phyloP scores from a whole-genome alignment of 2,113 vertebrate species.

The Pseudorectes ferrugineus region DNA sequence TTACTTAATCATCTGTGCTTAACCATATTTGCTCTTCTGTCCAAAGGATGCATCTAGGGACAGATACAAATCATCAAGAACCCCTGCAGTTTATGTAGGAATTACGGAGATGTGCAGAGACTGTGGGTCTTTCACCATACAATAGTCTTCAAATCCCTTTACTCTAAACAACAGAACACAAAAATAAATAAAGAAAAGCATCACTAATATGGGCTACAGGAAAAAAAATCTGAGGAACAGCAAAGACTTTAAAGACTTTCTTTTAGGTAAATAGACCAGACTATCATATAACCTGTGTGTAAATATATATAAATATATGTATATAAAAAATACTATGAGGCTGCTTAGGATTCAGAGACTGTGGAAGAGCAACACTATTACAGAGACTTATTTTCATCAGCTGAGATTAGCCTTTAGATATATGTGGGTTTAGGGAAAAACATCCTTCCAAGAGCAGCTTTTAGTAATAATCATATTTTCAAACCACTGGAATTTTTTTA shows the following conservation, averaged over 20 bases:
- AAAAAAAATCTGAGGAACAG: neutral
- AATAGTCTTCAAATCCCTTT: neutral
- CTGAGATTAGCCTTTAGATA: neutral
- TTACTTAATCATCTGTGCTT: neutral
- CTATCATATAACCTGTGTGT: neutral
- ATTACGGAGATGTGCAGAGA: neutral
- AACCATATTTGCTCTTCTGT: neutral
- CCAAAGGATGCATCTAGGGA: neutral
- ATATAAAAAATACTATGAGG: neutral
- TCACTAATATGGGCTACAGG: neutral
- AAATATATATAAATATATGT: neutral
- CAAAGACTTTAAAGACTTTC: neutral
- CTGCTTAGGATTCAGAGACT: neutral
- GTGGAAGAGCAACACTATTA: neutral
- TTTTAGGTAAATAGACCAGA: neutral
- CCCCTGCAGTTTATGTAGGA: accelerated
- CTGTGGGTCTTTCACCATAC: neutral
- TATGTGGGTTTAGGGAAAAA: neutral
- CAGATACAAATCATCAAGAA: neutral
- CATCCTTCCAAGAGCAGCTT: neutral
- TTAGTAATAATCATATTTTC: neutral
- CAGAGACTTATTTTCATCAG: neutral
- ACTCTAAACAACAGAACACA: neutral
- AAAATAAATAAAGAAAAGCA: neutral
- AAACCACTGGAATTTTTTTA: neutral